Evolutionary conservation across 2,888 invertebrate genomes (phyloP).

Genomic region (Torymus aiolomorphi): DNA sequence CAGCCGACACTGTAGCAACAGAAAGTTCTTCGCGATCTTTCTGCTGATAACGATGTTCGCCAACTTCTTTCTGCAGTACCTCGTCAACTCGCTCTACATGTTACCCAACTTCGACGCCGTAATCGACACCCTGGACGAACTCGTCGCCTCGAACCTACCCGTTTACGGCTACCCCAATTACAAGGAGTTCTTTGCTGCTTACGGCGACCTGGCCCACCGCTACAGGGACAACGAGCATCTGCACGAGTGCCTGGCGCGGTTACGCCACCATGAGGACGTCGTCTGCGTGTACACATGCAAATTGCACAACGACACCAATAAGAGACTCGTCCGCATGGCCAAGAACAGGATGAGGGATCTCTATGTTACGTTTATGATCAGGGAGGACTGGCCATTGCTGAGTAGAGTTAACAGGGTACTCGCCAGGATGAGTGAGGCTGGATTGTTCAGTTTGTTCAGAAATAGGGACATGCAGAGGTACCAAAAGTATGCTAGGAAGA

Average conservation of each 20-base stretch:
- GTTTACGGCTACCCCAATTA: conserved; percentile 4
- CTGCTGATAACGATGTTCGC: not conserved
- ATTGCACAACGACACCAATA: not conserved
- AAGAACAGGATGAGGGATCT: conserved; percentile 1
- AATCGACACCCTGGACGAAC: conserved; percentile 11
- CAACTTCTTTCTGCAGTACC: conserved; percentile 11
- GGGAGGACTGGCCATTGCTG: conserved; percentile 15
- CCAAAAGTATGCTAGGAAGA: not conserved
- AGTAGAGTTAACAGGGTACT: not conserved
- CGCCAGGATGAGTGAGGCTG: not conserved
- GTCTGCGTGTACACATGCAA: conserved; percentile 13
- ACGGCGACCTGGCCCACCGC: not conserved
- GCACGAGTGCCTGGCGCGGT: not conserved
- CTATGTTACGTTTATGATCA: not conserved
- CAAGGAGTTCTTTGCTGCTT: not conserved
- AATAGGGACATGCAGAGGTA: not conserved
- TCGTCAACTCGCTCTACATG: not conserved
- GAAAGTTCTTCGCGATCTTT: not conserved
- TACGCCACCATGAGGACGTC: not conserved
- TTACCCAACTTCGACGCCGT: not conserved
- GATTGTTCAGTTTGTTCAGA: not conserved
- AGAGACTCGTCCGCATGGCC: not conserved
- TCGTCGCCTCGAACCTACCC: not conserved
- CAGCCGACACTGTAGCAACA: not conserved
- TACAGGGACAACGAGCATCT: not conserved